Evolutionary conservation across 2,113 vertebrate species (phyloP).

Genomic region (Aldabrachelys gigantea): DNA sequence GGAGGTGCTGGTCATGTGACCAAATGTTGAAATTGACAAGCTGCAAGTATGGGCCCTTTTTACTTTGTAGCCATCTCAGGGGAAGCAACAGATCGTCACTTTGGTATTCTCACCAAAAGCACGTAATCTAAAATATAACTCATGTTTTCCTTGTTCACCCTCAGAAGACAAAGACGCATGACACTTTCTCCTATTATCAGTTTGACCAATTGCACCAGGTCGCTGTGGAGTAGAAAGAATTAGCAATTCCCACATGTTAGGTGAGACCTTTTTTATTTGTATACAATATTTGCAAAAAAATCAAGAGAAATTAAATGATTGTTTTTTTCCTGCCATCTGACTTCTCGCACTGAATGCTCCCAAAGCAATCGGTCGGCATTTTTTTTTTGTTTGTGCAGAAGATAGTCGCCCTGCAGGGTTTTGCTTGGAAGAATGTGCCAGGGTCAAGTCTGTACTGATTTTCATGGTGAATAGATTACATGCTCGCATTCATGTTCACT

Average conservation of each 20-base stretch:
- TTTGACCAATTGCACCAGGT: neutral
- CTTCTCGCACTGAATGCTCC: neutral
- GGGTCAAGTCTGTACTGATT: slow-evolving; percentile 81
- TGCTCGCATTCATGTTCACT: slow-evolving; percentile 83
- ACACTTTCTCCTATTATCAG: neutral
- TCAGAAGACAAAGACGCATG: slow-evolving; percentile 23
- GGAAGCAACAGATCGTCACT: slow-evolving; percentile 86
- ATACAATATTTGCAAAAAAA: neutral
- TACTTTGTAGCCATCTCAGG: slow-evolving; percentile 85
- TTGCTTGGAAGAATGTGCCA: slow-evolving; percentile 75
- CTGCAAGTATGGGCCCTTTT: slow-evolving; percentile 78
- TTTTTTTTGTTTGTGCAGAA: neutral
- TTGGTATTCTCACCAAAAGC: slow-evolving; percentile 72
- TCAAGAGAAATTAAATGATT: neutral
- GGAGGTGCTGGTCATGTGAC: slow-evolving; percentile 99
- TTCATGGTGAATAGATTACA: slow-evolving; percentile 84
- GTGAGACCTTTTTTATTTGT: slow-evolving; percentile 55
- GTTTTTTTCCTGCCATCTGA: neutral
- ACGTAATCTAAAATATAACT: slow-evolving; percentile 76
- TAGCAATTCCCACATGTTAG: slow-evolving; percentile 37
- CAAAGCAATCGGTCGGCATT: neutral
- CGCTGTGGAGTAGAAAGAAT: slow-evolving; percentile 32
- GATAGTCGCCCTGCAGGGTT: neutral
- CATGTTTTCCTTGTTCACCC: slow-evolving; percentile 60
- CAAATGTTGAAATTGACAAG: slow-evolving; percentile 98